These are phyloP conservation scores for Microchrysa polita DNA, from an alignment of 2,888 invertebrate genomes.

Conservation along the genomic window DNA sequence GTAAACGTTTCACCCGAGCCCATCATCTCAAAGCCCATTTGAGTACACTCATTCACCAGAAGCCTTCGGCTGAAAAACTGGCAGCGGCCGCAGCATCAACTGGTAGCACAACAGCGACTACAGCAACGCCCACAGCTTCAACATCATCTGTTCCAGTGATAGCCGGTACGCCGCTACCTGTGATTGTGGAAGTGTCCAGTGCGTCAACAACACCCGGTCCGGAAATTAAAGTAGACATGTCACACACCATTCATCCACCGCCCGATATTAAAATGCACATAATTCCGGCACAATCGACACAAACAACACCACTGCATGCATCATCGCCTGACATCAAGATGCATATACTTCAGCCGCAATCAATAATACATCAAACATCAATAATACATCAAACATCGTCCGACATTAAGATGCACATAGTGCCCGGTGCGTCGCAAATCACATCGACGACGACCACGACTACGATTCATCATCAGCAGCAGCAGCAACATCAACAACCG, in stretches of 20 bases:
- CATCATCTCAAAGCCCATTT: constrained; percentile 63
- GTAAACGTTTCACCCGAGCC: constrained; percentile 59
- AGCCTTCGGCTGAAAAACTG: constrained; percentile 41
- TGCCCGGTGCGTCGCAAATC: too few species aligned
- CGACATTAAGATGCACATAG: too few species aligned
- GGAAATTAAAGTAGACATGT: background rate
- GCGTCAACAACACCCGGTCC: background rate
- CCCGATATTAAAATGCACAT: constrained; percentile 38
- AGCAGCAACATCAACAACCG: background rate
- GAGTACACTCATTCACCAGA: constrained; percentile 60
- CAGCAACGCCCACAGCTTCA: background rate
- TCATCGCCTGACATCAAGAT: constrained; percentile 26
- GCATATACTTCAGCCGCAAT: constrained; percentile 25
- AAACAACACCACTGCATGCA: too few species aligned
- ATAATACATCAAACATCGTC: background rate
- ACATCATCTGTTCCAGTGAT: too few species aligned
- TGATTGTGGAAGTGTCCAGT: background rate
- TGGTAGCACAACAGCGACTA: background rate
- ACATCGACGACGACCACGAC: background rate
- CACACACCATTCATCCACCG: too few species aligned
- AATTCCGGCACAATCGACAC: constrained; percentile 17
- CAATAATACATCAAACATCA: constrained; percentile 9
- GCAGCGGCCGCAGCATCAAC: background rate
- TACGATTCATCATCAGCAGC: background rate
- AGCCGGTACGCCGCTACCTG: background rate